Evolutionary conservation across 2,888 invertebrate species (phyloP).

Genomic region (Beris chalybata): DNA sequence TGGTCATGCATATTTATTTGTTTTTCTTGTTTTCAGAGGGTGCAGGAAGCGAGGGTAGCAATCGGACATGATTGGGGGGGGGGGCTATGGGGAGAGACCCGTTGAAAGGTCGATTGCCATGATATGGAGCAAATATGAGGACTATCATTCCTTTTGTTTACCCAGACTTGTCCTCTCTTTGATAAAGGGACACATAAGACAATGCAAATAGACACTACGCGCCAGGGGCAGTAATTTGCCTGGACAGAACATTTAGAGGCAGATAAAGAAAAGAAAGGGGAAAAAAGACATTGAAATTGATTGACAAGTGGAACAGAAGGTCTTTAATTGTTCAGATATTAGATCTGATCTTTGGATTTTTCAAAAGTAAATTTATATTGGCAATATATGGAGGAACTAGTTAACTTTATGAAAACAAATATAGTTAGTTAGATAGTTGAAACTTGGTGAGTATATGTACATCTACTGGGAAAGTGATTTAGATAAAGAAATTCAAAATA

Average conservation of each 20-base stretch:
- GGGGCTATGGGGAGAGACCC: not conserved
- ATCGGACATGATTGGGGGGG: not conserved
- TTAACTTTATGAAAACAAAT: too few species aligned
- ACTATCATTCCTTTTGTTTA: constrained; percentile 23
- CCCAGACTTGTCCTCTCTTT: constrained; percentile 13
- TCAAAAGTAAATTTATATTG: too few species aligned
- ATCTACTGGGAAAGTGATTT: too few species aligned
- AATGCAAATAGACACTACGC: constrained; percentile 4
- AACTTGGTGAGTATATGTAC: too few species aligned
- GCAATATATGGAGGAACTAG: too few species aligned
- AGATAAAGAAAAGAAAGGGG: too few species aligned
- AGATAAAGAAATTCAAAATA: too few species aligned
- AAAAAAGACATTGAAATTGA: too few species aligned
- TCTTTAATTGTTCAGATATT: too few species aligned
- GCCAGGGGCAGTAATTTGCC: constrained; percentile 7
- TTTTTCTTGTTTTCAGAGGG: constrained; percentile 15
- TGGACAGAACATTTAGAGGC: not conserved
- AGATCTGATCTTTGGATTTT: too few species aligned
- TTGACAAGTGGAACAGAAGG: too few species aligned
- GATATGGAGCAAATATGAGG: constrained; percentile 23
- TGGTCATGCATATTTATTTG: constrained; percentile 29
- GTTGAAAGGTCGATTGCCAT: constrained; percentile 21
- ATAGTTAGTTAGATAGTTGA: too few species aligned
- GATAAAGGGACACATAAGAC: constrained; percentile 3
- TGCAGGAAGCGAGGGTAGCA: not conserved